Conservation (phyloP, 2,797 vertebrate species). For the Liasis olivaceus region DNA sequence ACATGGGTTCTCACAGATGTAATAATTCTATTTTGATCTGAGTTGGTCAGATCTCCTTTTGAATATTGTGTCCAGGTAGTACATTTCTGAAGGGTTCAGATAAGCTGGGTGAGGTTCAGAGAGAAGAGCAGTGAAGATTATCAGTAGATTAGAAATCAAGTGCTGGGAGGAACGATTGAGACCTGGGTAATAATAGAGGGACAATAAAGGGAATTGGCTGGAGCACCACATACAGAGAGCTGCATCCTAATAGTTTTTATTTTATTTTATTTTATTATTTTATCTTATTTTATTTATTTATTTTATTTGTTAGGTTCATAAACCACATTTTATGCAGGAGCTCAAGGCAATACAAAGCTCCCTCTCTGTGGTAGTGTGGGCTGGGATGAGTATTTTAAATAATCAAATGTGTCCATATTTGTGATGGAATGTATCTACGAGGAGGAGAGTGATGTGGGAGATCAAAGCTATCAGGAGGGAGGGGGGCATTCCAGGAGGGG, state of each 20-base stretch:
- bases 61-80: background rate
- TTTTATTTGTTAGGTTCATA: background rate
- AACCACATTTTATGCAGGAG: background rate
- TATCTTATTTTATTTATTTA: background rate
- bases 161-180: background rate
- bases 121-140: background rate
- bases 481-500: too few species aligned
- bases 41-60: background rate
- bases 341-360: background rate
- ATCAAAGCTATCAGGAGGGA: too few species aligned
- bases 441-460: too few species aligned
- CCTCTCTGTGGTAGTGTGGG: background rate
- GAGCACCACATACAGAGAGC: background rate
- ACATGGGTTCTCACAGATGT: background rate
- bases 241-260: too few species aligned
- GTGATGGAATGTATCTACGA: too few species aligned
- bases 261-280: too few species aligned
- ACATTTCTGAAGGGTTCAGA: background rate
- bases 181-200: background rate
- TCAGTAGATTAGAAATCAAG: background rate
- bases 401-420: background rate
- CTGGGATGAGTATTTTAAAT: background rate
- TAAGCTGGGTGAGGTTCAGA: background rate
- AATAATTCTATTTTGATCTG: background rate
- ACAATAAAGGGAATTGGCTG: background rate